Evolutionary conservation across 1,140 invertebrate genomes (phyloP).

Genomic region (Apis dorsata): DNA sequence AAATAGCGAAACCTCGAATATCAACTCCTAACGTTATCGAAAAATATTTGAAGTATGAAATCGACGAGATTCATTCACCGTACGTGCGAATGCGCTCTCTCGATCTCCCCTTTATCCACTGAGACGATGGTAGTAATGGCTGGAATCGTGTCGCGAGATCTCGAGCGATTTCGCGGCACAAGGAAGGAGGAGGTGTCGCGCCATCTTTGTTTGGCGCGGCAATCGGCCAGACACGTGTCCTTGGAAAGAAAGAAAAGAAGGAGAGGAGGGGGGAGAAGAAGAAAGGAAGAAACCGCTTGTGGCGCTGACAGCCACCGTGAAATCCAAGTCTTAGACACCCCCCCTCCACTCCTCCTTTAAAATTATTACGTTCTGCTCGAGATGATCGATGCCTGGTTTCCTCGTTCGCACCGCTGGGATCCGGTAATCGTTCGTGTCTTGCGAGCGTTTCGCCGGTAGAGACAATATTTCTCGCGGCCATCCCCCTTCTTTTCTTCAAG

Average conservation of each 20-base stretch:
- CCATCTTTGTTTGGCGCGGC: constrained; percentile 7
- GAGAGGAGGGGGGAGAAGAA: no score
- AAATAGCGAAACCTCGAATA: neutral
- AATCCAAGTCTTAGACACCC: constrained; percentile 1
- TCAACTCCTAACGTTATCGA: neutral
- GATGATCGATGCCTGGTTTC: constrained; percentile 39
- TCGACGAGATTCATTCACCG: neutral
- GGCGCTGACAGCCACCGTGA: constrained; percentile 4
- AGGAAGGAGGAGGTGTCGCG: neutral
- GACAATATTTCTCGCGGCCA: constrained; percentile 25
- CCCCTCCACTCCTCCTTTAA: neutral
- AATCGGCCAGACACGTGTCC: neutral
- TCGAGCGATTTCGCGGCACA: neutral
- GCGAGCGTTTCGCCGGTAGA: constrained; percentile 5
- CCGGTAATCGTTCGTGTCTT: constrained; percentile 41
- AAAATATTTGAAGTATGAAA: constrained; percentile 10
- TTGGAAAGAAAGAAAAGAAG: neutral
- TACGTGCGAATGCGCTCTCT: neutral
- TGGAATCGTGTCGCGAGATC: neutral
- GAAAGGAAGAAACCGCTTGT: neutral
- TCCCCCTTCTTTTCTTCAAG: neutral
- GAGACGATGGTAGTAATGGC: constrained; percentile 14
- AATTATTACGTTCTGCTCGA: constrained; percentile 27
- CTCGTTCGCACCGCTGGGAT: constrained; percentile 21
- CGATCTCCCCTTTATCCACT: neutral